Conservation (phyloP, 2,888 invertebrate genomes). For the Philopedon plagiatum region DNA sequence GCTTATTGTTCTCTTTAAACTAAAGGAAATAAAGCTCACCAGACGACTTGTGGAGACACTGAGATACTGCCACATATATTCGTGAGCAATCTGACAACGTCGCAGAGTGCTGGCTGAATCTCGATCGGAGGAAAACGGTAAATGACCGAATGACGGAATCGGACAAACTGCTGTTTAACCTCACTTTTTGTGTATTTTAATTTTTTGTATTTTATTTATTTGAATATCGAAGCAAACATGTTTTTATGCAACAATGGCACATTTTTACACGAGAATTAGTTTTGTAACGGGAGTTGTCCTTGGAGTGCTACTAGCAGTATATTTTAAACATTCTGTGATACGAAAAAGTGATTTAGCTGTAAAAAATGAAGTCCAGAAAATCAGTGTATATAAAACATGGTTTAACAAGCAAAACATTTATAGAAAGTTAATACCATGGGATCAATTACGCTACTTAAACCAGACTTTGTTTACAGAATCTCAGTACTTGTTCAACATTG, state of each 20-base stretch:
- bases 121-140: too few species aligned
- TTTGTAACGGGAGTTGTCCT: conserved; percentile 56
- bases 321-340: conserved; percentile 24
- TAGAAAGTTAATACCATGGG: conserved; percentile 55
- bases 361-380: conserved; percentile 43
- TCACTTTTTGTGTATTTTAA: not conserved
- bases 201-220: not conserved
- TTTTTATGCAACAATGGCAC: conserved; percentile 53
- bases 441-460: conserved; percentile 59
- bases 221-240: not conserved
- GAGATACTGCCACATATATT: too few species aligned
- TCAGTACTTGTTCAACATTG: conserved; percentile 60
- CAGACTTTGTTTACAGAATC: conserved; percentile 57
- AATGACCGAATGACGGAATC: too few species aligned
- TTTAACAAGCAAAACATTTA: conserved; percentile 53
- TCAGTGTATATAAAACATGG: conserved; percentile 57
- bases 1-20: too few species aligned
- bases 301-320: conserved; percentile 56
- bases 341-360: conserved; percentile 19
- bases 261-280: conserved; percentile 55
- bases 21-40: too few species aligned
- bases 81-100: too few species aligned
- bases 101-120: too few species aligned
- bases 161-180: too few species aligned
- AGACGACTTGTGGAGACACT: too few species aligned